These are phyloP conservation scores for Lacerta bilineata DNA, from an alignment of 2,797 vertebrate species.

Conservation along the genomic window DNA sequence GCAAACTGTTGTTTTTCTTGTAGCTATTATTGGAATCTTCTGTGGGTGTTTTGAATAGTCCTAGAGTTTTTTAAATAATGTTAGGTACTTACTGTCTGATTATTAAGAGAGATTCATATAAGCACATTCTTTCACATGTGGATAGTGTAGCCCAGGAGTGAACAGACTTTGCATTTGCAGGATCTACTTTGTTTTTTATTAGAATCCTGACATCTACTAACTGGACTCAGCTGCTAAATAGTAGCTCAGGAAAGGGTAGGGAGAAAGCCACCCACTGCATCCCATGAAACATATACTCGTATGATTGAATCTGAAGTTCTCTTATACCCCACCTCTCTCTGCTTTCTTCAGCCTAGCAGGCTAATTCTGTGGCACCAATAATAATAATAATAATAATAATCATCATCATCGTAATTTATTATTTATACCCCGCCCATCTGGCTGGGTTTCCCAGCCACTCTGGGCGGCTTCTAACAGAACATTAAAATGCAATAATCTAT, in stretches of 20 bases:
- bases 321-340: no score
- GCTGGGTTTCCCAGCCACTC: no score
- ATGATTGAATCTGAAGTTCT: not conserved
- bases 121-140: not conserved
- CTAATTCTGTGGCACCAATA: not conserved
- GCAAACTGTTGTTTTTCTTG: not conserved
- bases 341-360: not conserved
- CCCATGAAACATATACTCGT: not conserved
- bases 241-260: not conserved
- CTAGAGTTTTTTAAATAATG: not conserved
- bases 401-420: no score
- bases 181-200: not conserved
- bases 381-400: no score
- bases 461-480: no score
- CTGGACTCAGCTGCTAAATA: not conserved
- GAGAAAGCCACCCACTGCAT: not conserved
- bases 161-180: not conserved
- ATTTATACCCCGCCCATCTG: no score
- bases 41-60: not conserved
- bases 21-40: not conserved
- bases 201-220: not conserved
- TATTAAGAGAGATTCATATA: not conserved
- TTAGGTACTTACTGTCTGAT: conserved; percentile 12
- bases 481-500: no score
- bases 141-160: not conserved